A percentile compares a stretch with the other conserved stretches of the same genome.
Conservation (phyloP, 2,113 vertebrate species). For the Ptilorrhoa leucosticta region DNA sequence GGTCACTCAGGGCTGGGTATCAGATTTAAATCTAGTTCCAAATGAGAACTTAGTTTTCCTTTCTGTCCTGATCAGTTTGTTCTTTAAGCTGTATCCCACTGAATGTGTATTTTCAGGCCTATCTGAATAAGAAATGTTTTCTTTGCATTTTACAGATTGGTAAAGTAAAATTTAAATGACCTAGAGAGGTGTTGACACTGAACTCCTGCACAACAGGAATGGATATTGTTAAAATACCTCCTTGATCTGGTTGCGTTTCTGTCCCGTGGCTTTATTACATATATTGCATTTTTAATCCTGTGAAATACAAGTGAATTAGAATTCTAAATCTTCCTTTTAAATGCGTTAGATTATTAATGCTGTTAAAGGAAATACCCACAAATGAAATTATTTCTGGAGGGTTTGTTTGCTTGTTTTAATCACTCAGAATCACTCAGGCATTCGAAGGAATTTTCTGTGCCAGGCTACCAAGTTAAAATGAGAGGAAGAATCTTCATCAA, state of each 20-base stretch:
- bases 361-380: conserved; percentile 49
- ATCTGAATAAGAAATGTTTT: background rate
- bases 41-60: background rate
- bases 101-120: background rate
- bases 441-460: background rate
- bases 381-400: conserved; percentile 50
- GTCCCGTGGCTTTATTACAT: background rate
- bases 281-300: conserved; percentile 45
- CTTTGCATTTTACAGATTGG: background rate
- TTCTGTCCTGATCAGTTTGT: background rate
- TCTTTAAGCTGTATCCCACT: background rate
- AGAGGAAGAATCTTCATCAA: background rate
- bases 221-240: background rate
- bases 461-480: background rate
- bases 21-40: background rate
- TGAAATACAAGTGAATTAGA: conserved; percentile 29
- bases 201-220: background rate
- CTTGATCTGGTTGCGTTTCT: background rate
- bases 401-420: conserved; percentile 34
- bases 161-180: background rate
- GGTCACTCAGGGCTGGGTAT: background rate
- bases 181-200: background rate
- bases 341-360: conserved; percentile 48
- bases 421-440: background rate
- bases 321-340: conserved; percentile 48